A percentile compares a stretch with the other conserved stretches of the same genome.
phyloP scores from a whole-genome alignment of 2,888 invertebrate species.

The Operophtera brumata region DNA sequence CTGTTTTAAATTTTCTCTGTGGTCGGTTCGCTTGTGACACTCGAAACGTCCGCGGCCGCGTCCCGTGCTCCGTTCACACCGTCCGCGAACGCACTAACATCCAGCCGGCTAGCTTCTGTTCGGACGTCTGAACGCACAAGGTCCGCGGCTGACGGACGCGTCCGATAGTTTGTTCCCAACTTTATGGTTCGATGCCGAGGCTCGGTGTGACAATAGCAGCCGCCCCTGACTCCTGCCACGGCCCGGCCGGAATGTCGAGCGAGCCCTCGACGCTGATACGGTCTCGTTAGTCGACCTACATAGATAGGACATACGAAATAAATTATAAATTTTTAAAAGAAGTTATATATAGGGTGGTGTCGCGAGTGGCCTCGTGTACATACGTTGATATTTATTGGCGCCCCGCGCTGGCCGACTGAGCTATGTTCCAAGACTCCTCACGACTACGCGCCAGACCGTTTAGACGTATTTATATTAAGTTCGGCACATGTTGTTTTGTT shows the following conservation, averaged over 20 bases:
- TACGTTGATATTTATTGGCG: conserved; percentile 78
- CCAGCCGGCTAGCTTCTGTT: too few relatives aligned
- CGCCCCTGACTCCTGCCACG: conserved; percentile 8
- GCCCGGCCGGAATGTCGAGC: neutral
- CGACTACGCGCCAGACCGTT: conserved; percentile 68
- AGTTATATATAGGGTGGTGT: conserved; percentile 68
- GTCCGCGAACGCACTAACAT: too few relatives aligned
- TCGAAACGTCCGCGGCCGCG: too few relatives aligned
- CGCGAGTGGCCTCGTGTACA: conserved; percentile 75
- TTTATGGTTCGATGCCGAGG: neutral
- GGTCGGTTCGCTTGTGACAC: too few relatives aligned
- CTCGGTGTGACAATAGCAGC: neutral
- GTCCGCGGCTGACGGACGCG: too few relatives aligned
- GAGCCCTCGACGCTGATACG: conserved; percentile 12
- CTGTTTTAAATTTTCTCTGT: too few relatives aligned
- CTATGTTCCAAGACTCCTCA: conserved; percentile 50
- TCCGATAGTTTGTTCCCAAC: too few relatives aligned
- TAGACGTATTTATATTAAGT: conserved; percentile 76
- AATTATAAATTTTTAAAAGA: conserved; percentile 76
- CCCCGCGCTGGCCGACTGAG: conserved; percentile 66
- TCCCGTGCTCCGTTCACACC: too few relatives aligned
- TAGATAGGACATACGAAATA: conserved; percentile 79
- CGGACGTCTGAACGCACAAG: too few relatives aligned
- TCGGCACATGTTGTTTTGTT: conserved; percentile 79
- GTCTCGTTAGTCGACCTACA: conserved; percentile 62